These are phyloP conservation scores for Crioceris asparagi DNA, from an alignment of 2,888 invertebrate species.

Conservation along the genomic window DNA sequence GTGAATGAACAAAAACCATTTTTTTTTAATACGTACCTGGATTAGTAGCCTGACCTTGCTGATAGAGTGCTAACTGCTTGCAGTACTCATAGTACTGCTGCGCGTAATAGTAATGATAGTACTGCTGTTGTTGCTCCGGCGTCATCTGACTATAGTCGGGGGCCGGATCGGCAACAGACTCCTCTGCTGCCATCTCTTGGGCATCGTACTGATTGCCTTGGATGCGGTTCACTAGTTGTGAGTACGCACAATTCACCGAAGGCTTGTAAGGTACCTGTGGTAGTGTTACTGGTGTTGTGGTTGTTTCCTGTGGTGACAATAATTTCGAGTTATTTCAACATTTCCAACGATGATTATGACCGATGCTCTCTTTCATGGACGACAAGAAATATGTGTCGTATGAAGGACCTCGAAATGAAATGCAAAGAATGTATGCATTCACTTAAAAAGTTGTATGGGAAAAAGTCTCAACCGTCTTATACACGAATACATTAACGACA, in stretches of 20 bases:
- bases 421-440: too few species aligned
- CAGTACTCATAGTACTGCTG: slow-evolving; percentile 37
- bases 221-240: slow-evolving; percentile 77
- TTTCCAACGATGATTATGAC: too few species aligned
- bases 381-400: too few species aligned
- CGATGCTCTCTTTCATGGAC: too few species aligned
- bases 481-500: too few species aligned
- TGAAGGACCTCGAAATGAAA: too few species aligned
- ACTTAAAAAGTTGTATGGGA: too few species aligned
- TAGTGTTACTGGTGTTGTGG: slow-evolving; percentile 16
- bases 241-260: slow-evolving; percentile 78
- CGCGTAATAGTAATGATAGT: slow-evolving; percentile 36
- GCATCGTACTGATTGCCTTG: slow-evolving; percentile 44
- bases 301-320: slow-evolving; percentile 17
- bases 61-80: slow-evolving; percentile 31
- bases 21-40: slow-evolving; percentile 18
- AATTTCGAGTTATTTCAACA: too few species aligned
- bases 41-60: slow-evolving; percentile 21
- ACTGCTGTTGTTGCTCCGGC: slow-evolving; percentile 34
- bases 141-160: slow-evolving; percentile 19
- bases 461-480: too few species aligned
- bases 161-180: slow-evolving; percentile 29
- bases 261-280: slow-evolving; percentile 65
- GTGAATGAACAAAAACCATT: too few species aligned
- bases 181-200: slow-evolving; percentile 1